These are phyloP conservation scores for Eidolon helvum DNA, from an alignment of 2,113 vertebrate genomes.

Conservation along the genomic window DNA sequence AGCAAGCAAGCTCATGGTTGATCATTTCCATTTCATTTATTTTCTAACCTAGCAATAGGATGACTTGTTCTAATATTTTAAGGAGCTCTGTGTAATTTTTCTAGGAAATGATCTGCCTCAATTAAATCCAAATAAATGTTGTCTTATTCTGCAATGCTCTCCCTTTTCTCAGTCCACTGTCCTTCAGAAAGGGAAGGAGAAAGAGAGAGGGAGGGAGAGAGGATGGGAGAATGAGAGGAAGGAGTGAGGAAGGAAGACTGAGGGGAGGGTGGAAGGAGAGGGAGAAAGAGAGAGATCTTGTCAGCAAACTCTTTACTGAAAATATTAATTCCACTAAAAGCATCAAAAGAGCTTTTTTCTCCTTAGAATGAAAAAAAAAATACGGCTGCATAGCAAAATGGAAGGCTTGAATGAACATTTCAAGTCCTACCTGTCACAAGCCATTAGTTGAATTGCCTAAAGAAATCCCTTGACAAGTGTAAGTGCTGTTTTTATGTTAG, in stretches of 20 bases:
- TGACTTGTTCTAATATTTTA: not conserved
- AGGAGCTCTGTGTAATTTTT: not conserved
- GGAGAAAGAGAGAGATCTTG: not conserved
- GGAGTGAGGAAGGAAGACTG: not conserved
- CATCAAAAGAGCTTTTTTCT: constrained; percentile 66
- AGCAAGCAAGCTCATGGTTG: not conserved
- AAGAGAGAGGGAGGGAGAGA: rapidly evolving
- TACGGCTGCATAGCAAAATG: constrained; percentile 61
- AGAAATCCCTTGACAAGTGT: constrained; percentile 84
- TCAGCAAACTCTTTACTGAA: constrained; percentile 69
- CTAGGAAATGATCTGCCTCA: not conserved
- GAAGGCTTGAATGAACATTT: constrained; percentile 78
- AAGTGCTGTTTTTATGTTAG: constrained; percentile 83
- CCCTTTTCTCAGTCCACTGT: not conserved
- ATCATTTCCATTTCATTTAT: not conserved
- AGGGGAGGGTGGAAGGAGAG: not conserved
- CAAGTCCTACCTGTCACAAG: constrained; percentile 81
- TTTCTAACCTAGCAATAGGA: not conserved
- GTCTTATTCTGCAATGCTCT: not conserved
- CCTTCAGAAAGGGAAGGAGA: rapidly evolving
- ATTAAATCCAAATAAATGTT: constrained; percentile 1
- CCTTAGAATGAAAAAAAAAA: constrained; percentile 74
- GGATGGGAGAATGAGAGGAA: no score
- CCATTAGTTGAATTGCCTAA: constrained; percentile 85
- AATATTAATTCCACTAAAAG: constrained; percentile 80